A percentile compares a stretch with the other conserved stretches of the same genome.
phyloP scores from a whole-genome alignment of 2,888 invertebrate species.

The Pharmacophagus antenor region DNA sequence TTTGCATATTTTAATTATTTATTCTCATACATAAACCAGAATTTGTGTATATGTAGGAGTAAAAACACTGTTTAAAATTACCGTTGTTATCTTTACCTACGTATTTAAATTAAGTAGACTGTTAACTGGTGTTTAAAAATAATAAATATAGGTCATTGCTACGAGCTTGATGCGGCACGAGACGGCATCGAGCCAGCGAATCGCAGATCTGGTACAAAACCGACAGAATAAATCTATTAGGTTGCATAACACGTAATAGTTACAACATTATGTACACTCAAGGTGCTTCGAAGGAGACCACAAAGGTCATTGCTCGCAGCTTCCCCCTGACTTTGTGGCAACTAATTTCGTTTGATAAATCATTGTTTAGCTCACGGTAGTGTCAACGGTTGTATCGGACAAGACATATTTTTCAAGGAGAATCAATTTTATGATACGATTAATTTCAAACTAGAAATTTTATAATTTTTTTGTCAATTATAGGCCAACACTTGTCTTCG shows the following conservation, averaged over 20 bases:
- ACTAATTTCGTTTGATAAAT: slow-evolving; percentile 18
- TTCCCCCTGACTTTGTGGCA: slow-evolving; percentile 15
- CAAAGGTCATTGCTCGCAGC: slow-evolving; percentile 32
- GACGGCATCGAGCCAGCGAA: slow-evolving; percentile 10
- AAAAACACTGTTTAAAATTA: neutral
- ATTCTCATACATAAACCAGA: too few species aligned
- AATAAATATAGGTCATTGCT: slow-evolving; percentile 26
- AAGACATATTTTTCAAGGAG: neutral
- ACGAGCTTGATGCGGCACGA: slow-evolving; percentile 14
- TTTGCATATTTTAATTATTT: too few species aligned
- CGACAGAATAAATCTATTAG: slow-evolving; percentile 22
- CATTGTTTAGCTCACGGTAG: slow-evolving; percentile 17
- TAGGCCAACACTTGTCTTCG: too few species aligned
- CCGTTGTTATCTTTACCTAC: neutral
- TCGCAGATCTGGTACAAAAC: slow-evolving; percentile 20
- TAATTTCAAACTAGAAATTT: too few species aligned
- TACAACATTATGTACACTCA: slow-evolving; percentile 27
- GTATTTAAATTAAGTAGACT: neutral
- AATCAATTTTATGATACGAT: too few species aligned
- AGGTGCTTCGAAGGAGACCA: slow-evolving; percentile 30
- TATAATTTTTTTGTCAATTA: too few species aligned
- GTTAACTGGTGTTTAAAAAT: slow-evolving; percentile 13
- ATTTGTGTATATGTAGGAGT: too few species aligned
- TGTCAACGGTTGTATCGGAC: neutral
- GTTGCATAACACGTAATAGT: slow-evolving; percentile 30